A percentile compares a stretch with the other conserved stretches of the same genome.
Conservation (phyloP, 2,888 invertebrate species). For the Troglohyphantes excavatus region DNA sequence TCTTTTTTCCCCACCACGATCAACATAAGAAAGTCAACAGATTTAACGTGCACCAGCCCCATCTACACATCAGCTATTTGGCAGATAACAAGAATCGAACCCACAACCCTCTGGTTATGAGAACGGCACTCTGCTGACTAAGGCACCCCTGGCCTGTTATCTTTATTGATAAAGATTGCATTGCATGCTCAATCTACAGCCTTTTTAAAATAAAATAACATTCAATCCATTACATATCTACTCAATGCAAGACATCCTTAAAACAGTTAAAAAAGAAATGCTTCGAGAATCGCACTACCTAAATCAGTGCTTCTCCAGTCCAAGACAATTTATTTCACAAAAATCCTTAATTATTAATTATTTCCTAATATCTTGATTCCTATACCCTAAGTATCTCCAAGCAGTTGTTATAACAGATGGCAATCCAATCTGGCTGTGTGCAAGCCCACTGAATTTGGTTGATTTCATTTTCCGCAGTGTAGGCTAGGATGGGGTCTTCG, state of each 20-base stretch:
- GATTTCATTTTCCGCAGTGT: slow-evolving; percentile 99
- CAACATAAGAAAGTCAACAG: too few relatives aligned
- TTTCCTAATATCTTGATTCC: slow-evolving; percentile 78
- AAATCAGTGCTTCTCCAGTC: slow-evolving; percentile 11
- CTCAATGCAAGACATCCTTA: neutral
- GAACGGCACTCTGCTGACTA: too few relatives aligned
- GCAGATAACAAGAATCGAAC: too few relatives aligned
- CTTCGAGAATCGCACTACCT: neutral
- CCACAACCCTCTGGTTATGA: too few relatives aligned
- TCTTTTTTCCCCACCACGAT: too few relatives aligned
- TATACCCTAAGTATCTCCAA: slow-evolving; percentile 98
- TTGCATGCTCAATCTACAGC: neutral
- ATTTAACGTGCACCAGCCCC: too few relatives aligned
- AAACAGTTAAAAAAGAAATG: neutral
- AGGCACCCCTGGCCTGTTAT: too few relatives aligned
- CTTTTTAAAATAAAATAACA: neutral
- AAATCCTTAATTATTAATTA: slow-evolving; percentile 67
- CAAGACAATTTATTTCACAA: slow-evolving; percentile 63
- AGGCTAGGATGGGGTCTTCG: slow-evolving; percentile 99
- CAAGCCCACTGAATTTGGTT: slow-evolving; percentile 99
- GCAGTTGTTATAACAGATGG: slow-evolving; percentile 99
- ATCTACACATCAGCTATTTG: too few relatives aligned
- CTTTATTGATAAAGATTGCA: neutral
- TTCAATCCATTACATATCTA: neutral
- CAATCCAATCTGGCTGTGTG: slow-evolving; percentile 99